Evolutionary conservation across 2,888 invertebrate species (phyloP).

Genomic region (Eupithecia abbreviata): DNA sequence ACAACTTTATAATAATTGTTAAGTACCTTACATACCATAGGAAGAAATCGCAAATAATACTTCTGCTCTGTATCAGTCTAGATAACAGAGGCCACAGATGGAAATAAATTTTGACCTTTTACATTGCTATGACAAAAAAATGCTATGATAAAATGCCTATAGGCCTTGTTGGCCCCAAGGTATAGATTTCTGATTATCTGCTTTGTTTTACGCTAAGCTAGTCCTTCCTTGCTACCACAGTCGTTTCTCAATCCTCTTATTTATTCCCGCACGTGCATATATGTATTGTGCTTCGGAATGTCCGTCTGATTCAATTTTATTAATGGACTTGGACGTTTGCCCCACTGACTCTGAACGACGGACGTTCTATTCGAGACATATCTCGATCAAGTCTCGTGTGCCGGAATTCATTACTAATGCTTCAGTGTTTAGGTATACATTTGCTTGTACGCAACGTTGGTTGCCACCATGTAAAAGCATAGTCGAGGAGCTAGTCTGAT

Average conservation of each 20-base stretch:
- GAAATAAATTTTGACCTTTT: neutral
- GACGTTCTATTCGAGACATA: constrained; percentile 70
- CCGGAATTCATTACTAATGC: constrained; percentile 60
- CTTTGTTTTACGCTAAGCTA: neutral
- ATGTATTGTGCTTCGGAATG: constrained; percentile 80
- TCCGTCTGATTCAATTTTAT: constrained; percentile 83
- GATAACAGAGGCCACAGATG: too few relatives aligned
- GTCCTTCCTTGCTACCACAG: constrained; percentile 33
- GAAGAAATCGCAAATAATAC: too few relatives aligned
- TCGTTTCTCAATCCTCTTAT: constrained; percentile 56
- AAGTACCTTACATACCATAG: too few relatives aligned
- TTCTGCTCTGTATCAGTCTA: too few relatives aligned
- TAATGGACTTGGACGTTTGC: constrained; percentile 84
- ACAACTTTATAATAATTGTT: too few relatives aligned
- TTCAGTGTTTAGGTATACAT: constrained; percentile 57
- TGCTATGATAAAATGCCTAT: too few relatives aligned
- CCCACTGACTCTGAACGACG: constrained; percentile 78
- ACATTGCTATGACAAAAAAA: neutral
- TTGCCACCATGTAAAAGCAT: constrained; percentile 49
- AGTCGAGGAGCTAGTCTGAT: constrained; percentile 17
- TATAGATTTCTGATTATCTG: neutral
- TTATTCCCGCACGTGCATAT: constrained; percentile 77
- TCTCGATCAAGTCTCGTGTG: constrained; percentile 56
- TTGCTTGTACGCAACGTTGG: constrained; percentile 46
- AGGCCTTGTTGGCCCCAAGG: neutral